phyloP scores from a whole-genome alignment of 1,140 invertebrate species.

The Sipha flava region DNA sequence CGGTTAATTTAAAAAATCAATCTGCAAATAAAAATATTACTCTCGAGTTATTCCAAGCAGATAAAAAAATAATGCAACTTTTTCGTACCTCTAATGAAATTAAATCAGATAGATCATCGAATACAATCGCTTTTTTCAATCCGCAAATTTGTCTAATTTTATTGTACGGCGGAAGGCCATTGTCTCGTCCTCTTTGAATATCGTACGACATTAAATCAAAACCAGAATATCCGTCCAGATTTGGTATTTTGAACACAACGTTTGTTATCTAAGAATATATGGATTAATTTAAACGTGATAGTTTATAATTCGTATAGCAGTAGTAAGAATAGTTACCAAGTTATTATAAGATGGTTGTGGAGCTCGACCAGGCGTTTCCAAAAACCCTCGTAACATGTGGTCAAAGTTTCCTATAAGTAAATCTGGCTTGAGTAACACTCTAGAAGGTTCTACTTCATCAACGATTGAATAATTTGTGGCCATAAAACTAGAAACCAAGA shows the following conservation, averaged over 20 bases:
- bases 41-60: too few relatives aligned
- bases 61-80: too few relatives aligned
- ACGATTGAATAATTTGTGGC: background rate
- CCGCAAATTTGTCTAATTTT: constrained; percentile 69
- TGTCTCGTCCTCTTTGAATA: constrained; percentile 81
- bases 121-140: constrained; percentile 57
- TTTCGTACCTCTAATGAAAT: constrained; percentile 29
- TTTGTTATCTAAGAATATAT: background rate
- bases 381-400: background rate
- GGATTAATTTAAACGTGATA: background rate
- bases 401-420: background rate
- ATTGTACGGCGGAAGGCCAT: constrained; percentile 74
- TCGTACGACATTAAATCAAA: constrained; percentile 78
- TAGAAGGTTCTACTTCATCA: background rate
- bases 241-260: background rate
- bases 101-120: constrained; percentile 35
- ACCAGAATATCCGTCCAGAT: constrained; percentile 51
- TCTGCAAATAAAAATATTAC: too few relatives aligned
- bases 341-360: background rate
- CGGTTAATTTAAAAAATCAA: too few relatives aligned
- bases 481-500: background rate
- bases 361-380: background rate
- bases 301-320: background rate
- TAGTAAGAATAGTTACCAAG: background rate
- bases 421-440: background rate